Evolutionary conservation across 2,888 invertebrate species (phyloP), one percentile per base, ranked within the genome.

Genomic region (Megalurothrips usitatus): DNA sequence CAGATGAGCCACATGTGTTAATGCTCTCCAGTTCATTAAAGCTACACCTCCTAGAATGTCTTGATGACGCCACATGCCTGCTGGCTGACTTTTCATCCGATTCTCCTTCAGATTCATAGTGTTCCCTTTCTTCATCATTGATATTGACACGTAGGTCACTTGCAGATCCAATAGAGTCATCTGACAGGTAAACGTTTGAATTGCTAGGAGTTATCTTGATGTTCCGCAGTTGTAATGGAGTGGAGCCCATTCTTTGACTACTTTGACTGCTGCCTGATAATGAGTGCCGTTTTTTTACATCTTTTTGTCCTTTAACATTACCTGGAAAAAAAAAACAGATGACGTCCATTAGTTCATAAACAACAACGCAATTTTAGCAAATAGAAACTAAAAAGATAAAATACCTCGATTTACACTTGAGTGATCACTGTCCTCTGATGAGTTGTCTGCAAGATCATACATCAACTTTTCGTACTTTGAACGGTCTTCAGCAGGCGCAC

Each of bases 401-500:
- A 43, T 43, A 80, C 68, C 78, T 79, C 82, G 75, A 81, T 81
- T 12, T 79, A 68, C 12, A 68, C 34, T 88, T 88, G 68, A 89
- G 34, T 85, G 85, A 12, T 86, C 86, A 78, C 89, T 90, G 84
- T 90, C 90, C 84, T 90, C 90, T 82, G 87, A 90, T 78, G 90
- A 91, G 79, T 89, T 86, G 83, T 92, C 91, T 83, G 89, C 89
- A 0, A 86, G 86, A 83, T 90, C 91, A 85, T 90, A 91, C 1
- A 91, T 90, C 79, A 94, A 87, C 86, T 94, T 94, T 85, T 94
- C 93, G 85, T 94, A 94, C 85, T 93, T 94, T 28, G 93, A 92
- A 49, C 94, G 89, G 86, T 93, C 92, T 84, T 93, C 93, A 8
- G 92, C 84, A 0, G 92, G 92, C 0, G 91, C 89, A 84, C 90